Evolutionary conservation across 2,888 invertebrate species (phyloP).

Genomic region (Phlogophora meticulosa): DNA sequence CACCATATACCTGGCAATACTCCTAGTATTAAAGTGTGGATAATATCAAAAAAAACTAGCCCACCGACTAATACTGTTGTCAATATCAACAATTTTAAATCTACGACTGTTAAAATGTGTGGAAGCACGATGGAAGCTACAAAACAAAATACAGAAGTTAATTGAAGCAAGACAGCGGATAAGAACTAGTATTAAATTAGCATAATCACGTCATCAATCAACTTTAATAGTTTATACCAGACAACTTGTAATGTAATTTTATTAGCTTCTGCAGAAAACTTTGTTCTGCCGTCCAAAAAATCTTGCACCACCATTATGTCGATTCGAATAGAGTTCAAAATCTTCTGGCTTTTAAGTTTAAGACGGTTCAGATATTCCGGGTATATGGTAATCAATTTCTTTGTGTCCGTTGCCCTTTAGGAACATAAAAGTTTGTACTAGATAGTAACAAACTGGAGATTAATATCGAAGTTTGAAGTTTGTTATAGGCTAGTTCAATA

Average conservation of each 20-base stretch:
- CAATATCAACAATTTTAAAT: too few relatives aligned
- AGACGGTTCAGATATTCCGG: background rate
- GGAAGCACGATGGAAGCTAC: background rate
- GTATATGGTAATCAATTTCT: slow-evolving; percentile 13
- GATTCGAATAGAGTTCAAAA: background rate
- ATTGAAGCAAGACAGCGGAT: slow-evolving; percentile 6
- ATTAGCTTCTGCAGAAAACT: slow-evolving; percentile 13
- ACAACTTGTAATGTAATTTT: slow-evolving; percentile 38
- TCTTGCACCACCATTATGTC: background rate
- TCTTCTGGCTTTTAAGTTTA: background rate
- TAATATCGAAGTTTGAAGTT: background rate
- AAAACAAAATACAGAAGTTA: slow-evolving; percentile 6
- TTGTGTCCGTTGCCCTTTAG: slow-evolving; percentile 17
- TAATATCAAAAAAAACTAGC: too few relatives aligned
- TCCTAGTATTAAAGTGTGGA: too few relatives aligned
- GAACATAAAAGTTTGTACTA: slow-evolving; percentile 24
- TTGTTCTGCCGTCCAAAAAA: background rate
- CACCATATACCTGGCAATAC: too few relatives aligned
- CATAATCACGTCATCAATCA: slow-evolving; percentile 55
- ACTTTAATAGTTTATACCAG: slow-evolving; percentile 37
- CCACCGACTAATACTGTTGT: too few relatives aligned
- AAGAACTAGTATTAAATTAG: slow-evolving; percentile 35
- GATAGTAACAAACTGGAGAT: slow-evolving; percentile 5
- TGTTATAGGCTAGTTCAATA: slow-evolving; percentile 19
- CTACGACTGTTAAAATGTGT: background rate